phyloP scores from a whole-genome alignment of 2,113 vertebrate species.

The Pluvianellus socialis region DNA sequence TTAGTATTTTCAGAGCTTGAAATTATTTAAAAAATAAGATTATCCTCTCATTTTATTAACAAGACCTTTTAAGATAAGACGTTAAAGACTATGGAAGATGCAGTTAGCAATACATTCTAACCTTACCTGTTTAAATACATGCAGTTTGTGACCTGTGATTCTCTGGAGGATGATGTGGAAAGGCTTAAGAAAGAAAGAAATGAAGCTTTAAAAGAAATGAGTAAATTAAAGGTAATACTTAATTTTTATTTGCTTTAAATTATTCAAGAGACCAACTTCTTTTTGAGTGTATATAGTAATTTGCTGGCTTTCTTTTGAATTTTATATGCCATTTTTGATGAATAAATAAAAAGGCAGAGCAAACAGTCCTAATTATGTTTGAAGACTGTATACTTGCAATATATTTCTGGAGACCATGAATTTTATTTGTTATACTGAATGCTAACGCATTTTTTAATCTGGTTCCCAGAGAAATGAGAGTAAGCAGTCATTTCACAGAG shows the following conservation, averaged over 20 bases:
- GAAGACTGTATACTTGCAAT: background rate
- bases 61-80: background rate
- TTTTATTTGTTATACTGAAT: background rate
- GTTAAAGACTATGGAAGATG: background rate
- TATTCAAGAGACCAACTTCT: background rate
- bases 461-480: background rate
- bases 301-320: background rate
- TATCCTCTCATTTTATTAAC: background rate
- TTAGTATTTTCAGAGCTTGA: background rate
- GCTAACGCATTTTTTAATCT: background rate
- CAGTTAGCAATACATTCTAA: background rate
- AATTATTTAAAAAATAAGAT: background rate
- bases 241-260: background rate
- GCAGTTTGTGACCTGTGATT: constrained; percentile 76
- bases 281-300: background rate
- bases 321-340: background rate
- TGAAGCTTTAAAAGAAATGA: constrained; percentile 83
- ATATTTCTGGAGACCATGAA: background rate
- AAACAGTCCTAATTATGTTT: background rate
- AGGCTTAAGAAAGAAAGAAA: constrained; percentile 82
- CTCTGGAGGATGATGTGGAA: constrained; percentile 82
- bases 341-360: background rate
- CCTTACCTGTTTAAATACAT: background rate
- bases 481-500: background rate
- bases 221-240: constrained; percentile 83